These are phyloP conservation scores for Anolis carolinensis DNA, from an alignment of 2,113 vertebrate genomes.

Conservation along the genomic window DNA sequence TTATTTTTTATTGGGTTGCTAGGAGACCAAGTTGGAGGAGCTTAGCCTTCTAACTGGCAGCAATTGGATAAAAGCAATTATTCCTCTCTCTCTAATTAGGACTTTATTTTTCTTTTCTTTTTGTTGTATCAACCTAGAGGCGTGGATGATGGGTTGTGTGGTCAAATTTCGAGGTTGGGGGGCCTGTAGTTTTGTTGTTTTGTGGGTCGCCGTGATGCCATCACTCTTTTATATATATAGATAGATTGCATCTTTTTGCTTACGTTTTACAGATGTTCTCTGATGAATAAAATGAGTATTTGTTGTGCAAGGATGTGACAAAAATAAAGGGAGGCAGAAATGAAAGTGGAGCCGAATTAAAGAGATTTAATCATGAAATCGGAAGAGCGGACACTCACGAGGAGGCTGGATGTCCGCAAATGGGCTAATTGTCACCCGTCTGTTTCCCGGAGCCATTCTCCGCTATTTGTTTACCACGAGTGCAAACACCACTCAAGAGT, in stretches of 20 bases:
- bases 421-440: conserved; percentile 40
- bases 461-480: conserved; percentile 50
- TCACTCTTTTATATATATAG: too few species aligned
- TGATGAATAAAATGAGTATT: conserved; percentile 11
- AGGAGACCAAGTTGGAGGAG: too few species aligned
- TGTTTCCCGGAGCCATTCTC: conserved; percentile 17
- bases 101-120: too few species aligned
- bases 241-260: not conserved
- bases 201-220: too few species aligned
- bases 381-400: conserved; percentile 26
- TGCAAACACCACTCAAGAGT: conserved; percentile 63
- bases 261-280: conserved; percentile 38
- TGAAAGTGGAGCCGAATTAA: conserved; percentile 20
- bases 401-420: conserved; percentile 10
- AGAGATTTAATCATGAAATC: conserved; percentile 30
- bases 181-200: too few species aligned
- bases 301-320: not conserved
- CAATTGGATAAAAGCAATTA: too few species aligned
- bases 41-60: too few species aligned
- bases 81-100: too few species aligned
- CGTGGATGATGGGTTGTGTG: too few species aligned
- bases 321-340: conserved; percentile 25
- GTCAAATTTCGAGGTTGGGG: too few species aligned
- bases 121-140: too few species aligned
- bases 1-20: too few species aligned